These are phyloP conservation scores for Schizotus pectinicornis DNA, from an alignment of 2,888 invertebrate genomes.

Conservation along the genomic window DNA sequence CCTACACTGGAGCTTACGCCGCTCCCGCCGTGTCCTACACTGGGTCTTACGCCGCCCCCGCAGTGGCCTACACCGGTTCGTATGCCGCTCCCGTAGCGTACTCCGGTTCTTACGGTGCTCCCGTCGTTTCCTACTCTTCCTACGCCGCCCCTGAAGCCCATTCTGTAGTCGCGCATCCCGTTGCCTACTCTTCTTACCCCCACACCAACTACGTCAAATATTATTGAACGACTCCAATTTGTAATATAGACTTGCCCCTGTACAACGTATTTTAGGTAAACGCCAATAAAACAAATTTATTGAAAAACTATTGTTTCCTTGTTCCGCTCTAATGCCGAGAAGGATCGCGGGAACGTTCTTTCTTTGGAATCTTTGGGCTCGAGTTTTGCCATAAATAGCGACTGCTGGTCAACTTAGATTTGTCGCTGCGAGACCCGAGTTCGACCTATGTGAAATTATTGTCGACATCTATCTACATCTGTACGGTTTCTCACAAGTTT, in stretches of 20 bases:
- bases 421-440: too few relatives aligned
- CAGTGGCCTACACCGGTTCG: not conserved
- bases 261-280: not conserved
- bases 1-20: not conserved
- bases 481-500: too few relatives aligned
- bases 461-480: too few relatives aligned
- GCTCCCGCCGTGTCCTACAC: slow-evolving; percentile 41
- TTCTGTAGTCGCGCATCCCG: not conserved
- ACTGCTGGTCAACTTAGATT: too few relatives aligned
- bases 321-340: too few relatives aligned
- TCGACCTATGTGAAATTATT: too few relatives aligned
- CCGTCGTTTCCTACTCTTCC: slow-evolving; percentile 6
- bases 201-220: not conserved
- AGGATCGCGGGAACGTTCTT: too few relatives aligned
- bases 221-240: too few relatives aligned
- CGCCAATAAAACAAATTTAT: not conserved
- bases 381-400: too few relatives aligned
- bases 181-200: slow-evolving; percentile 1
- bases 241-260: not conserved
- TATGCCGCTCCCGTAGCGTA: slow-evolving; percentile 7
- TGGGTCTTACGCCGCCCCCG: slow-evolving; percentile 30
- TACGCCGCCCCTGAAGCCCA: slow-evolving; percentile 6
- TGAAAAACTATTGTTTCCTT: too few relatives aligned
- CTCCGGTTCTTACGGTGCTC: slow-evolving; percentile 8
- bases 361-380: too few relatives aligned